Base-by-base conservation (phyloP, 2,797 vertebrate species). In the Vespertilio murinus region DNA sequence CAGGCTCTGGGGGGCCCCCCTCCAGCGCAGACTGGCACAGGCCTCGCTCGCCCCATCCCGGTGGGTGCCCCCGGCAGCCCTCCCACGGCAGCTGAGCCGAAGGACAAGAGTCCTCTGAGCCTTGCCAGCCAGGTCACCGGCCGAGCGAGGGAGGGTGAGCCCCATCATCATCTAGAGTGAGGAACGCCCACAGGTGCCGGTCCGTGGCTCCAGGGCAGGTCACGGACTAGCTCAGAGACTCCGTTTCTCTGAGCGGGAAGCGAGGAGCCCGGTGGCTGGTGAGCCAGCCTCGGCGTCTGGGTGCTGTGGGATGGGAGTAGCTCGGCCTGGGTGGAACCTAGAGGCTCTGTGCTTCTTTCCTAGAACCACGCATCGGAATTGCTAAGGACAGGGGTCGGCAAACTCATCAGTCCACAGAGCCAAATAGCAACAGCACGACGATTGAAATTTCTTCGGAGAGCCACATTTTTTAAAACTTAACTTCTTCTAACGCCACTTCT, bases 101-200 rank as follows among this genome's bases (percentile, higher is more conserved):
- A 77, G 74, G 49, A 65, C 11, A 38, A 28, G 38, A 23, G 25
- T 67, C 75, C 23, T 80, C 70, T 81, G 79, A 84, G 10, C 49
- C 56, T 91, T 38, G 56, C 86, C 88, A 92, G 45, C 33, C n/a
- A 59, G 88, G 69, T 54, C 69, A 5, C 6, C 4, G 12, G 81
- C 18, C 0, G 33, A 70, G 49, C 20, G 25, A 56, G 71, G 56
- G 25, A 47, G 61, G 52, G 30, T 33, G 73, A 67, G 20, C 6
- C 0, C 52, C 28, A 4, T 8, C 12, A 1, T 87, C 45, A 0
- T 47, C 59, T 33, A 22, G 3, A 16, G 6, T 0, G 20, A 65
- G 93, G 45, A 74, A 25, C 47, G 22, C 38, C 14, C n/a, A 14
- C 35, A 45, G 23, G 0, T 8, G 33, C 77, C 33, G 4, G 8